phyloP scores from a whole-genome alignment of 2,888 invertebrate genomes.

The Eremobia ochroleuca region DNA sequence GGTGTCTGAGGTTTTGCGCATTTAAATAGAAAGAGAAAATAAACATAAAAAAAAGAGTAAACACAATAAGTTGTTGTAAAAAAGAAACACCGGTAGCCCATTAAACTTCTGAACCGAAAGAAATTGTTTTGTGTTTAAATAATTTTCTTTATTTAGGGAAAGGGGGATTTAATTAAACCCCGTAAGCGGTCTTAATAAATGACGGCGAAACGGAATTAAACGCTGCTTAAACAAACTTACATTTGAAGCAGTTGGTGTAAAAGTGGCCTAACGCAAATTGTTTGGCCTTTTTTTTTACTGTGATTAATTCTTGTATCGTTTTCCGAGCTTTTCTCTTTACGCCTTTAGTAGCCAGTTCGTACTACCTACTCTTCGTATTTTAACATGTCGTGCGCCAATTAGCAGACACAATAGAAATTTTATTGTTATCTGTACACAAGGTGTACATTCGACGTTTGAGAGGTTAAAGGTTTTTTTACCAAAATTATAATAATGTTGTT shows the following conservation, averaged over 20 bases:
- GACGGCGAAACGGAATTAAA: constrained; percentile 38
- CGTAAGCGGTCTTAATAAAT: constrained; percentile 38
- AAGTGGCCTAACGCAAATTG: constrained; percentile 18
- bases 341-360: neutral
- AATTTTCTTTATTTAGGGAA: constrained; percentile 15
- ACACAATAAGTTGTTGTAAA: neutral
- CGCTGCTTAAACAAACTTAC: constrained; percentile 43
- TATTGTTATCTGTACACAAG: too few relatives aligned
- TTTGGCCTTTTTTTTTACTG: neutral
- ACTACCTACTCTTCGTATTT: too few relatives aligned
- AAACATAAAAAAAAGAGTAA: neutral
- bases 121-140: constrained; percentile 36
- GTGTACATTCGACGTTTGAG: too few relatives aligned
- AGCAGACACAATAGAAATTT: too few relatives aligned
- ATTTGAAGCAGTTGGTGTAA: constrained; percentile 7
- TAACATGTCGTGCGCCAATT: too few relatives aligned
- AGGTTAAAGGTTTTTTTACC: too few relatives aligned
- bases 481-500: too few relatives aligned
- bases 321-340: neutral
- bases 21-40: neutral
- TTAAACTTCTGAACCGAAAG: constrained; percentile 5
- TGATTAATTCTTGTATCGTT: neutral
- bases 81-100: neutral
- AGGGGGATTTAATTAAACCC: constrained; percentile 38
- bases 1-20: too few relatives aligned